Evolutionary conservation across 2,113 vertebrate genomes (phyloP).

Genomic region (Ceratotherium simum): DNA sequence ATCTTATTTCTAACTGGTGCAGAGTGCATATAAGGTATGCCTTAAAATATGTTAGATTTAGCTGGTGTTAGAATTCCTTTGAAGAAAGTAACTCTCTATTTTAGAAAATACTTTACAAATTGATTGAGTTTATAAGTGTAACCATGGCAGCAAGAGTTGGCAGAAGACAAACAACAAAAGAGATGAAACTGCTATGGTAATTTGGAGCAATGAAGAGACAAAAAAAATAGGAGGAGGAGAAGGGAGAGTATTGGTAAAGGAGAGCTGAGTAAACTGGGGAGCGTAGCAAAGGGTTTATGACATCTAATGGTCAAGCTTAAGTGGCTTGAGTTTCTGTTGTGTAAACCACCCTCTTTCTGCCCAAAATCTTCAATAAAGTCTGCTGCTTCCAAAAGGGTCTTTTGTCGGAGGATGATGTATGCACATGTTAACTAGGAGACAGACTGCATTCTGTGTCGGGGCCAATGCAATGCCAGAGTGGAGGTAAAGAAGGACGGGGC

Average conservation of each 20-base stretch:
- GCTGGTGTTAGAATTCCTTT: neutral
- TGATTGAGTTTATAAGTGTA: neutral
- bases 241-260: neutral
- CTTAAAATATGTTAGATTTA: neutral
- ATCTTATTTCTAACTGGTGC: constrained; percentile 8
- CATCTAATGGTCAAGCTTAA: neutral
- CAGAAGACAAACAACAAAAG: neutral
- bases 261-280: neutral
- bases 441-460: neutral
- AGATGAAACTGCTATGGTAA: neutral
- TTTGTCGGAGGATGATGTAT: neutral
- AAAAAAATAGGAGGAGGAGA: neutral
- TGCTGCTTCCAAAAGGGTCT: neutral
- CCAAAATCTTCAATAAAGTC: neutral
- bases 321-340: neutral
- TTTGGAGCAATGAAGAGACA: neutral
- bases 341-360: neutral
- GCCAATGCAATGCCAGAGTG: neutral
- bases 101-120: neutral
- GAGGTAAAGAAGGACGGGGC: neutral
- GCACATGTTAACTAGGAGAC: neutral
- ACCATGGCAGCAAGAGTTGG: neutral
- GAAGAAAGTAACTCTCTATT: neutral
- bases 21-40: neutral
- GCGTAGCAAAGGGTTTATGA: neutral